Evolutionary conservation across 2,797 vertebrate genomes (phyloP), one percentile per base, ranked within the genome.

Genomic region (Eupleurogrammus muticus): DNA sequence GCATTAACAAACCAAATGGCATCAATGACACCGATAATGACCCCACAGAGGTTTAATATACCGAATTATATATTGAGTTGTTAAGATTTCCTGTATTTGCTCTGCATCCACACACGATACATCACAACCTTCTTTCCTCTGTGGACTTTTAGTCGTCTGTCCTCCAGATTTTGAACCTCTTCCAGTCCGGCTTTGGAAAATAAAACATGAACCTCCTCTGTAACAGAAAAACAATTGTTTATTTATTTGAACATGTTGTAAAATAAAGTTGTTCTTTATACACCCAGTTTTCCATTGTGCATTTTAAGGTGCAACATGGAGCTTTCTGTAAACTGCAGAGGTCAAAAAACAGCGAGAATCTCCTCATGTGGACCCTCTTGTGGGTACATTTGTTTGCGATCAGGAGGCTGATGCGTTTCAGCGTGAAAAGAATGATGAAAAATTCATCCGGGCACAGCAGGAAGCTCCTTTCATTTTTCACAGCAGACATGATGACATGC

Each of bases 41-140:
- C 28, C 28, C 28, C 28, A 28, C 28, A 28, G 28, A 28, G 28
- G 28, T 28, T 28, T 3, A 28, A 28, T 28, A 28, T 28, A 28
- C 3, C 6, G 6, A 28, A 3, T 28, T 28, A 28, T 28, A 28
- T 28, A 28, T 28, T 28, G 21, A 9, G 9, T 10, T 20, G 46
- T 77, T 73, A 83, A 17, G 91, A 89, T 82, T 97, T 99, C 77
- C 91, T 95, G 87, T 95, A 98, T 79, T 98, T 99, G 94, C 96
- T 94, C 90, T 98, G 96, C 90, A 97, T 94, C 97, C 96, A 99
- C 53, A 99, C 96, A 56, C 96, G 90, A 3, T 93, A 95, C 95
- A 98, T 98, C 67, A 89, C 93, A 81, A 97, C 91, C 90, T 96
- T 95, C 87, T 96, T 96, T 87, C 93, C 93, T 87, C 97, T 94